phyloP scores from a whole-genome alignment of 2,113 vertebrate species.

The Catharus bicknelli region DNA sequence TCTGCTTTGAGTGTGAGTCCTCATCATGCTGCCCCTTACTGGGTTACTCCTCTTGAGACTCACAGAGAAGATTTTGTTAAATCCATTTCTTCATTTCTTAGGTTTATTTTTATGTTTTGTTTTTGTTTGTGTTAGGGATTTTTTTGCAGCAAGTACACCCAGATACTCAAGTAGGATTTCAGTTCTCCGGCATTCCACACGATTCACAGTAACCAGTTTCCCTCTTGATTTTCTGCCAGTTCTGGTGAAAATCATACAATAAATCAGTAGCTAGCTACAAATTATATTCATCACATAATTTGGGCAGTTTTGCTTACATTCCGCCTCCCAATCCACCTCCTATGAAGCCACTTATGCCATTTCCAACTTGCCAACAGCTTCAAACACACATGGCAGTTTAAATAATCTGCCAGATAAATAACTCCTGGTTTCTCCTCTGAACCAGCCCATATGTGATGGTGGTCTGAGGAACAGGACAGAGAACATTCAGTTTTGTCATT shows the following conservation, averaged over 20 bases:
- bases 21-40: background rate
- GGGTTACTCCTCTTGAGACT: background rate
- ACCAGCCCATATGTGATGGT: background rate
- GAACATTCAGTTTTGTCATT: background rate
- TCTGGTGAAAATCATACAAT: background rate
- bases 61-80: background rate
- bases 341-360: background rate
- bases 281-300: background rate
- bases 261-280: background rate
- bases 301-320: background rate
- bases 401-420: slow-evolving; percentile 17
- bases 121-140: background rate
- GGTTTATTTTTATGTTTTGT: background rate
- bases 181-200: background rate
- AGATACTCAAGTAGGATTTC: background rate
- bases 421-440: background rate
- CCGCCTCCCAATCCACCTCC: background rate
- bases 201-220: background rate
- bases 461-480: background rate
- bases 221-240: background rate
- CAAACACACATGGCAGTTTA: background rate
- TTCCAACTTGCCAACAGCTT: background rate
- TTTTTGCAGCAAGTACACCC: background rate
- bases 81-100: background rate
- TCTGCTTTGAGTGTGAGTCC: background rate